phyloP scores from a whole-genome alignment of 2,888 invertebrate species.

The Acronicta alni region DNA sequence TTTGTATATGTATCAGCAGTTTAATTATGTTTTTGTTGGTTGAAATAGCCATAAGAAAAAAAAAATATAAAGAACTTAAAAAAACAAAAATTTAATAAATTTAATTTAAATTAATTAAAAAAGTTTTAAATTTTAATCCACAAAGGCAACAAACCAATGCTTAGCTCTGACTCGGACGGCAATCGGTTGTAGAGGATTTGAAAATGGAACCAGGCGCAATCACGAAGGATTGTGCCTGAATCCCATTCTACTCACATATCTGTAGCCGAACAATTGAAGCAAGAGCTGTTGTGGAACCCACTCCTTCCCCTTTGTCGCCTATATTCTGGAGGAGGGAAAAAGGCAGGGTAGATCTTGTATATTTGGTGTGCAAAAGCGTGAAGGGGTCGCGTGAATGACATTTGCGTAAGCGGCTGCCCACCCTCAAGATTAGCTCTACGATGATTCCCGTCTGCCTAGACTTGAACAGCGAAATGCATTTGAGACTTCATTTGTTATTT shows the following conservation, averaged over 20 bases:
- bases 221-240: conserved; percentile 73
- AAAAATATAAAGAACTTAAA: too few species aligned
- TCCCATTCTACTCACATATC: conserved; percentile 74
- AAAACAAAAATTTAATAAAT: too few species aligned
- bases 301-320: conserved; percentile 50
- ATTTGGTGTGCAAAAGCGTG: conserved; percentile 65
- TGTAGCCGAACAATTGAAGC: conserved; percentile 57
- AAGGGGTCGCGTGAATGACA: conserved; percentile 82
- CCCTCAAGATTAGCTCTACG: conserved; percentile 79
- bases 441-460: conserved; percentile 65
- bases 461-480: conserved; percentile 53
- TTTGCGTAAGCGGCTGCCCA: conserved; percentile 80
- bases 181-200: conserved; percentile 68
- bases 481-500: conserved; percentile 24
- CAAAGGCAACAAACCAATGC: conserved; percentile 57
- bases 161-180: conserved; percentile 43
- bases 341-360: conserved; percentile 57
- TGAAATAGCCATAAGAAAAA: too few species aligned
- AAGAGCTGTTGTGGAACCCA: conserved; percentile 51
- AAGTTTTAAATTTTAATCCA: conserved; percentile 19
- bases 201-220: conserved; percentile 77
- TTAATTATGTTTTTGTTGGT: too few species aligned
- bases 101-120: too few species aligned
- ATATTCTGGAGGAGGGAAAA: conserved; percentile 29
- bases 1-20: too few species aligned